A percentile compares a stretch with the other conserved stretches of the same genome.
phyloP scores from a whole-genome alignment of 2,797 vertebrate species.

The Melanogrammus aeglefinus region DNA sequence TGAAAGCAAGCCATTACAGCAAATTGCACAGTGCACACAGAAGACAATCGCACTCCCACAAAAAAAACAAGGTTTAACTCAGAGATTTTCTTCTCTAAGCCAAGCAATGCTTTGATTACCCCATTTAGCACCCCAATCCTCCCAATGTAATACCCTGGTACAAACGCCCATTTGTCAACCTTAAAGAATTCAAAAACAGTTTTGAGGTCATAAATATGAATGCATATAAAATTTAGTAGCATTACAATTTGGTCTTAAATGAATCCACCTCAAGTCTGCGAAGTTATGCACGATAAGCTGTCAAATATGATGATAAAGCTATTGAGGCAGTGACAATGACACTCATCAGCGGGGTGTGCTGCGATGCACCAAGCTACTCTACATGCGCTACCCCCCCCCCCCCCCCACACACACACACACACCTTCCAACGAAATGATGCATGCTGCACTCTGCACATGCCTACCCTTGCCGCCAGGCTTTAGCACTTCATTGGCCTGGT shows the following conservation, averaged over 20 bases:
- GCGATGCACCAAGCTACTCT: background rate
- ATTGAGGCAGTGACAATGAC: background rate
- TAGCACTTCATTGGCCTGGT: background rate
- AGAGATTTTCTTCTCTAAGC: too few relatives aligned
- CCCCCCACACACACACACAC: background rate
- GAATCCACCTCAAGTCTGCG: background rate
- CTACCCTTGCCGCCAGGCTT: slow-evolving; percentile 2
- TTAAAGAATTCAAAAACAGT: too few relatives aligned
- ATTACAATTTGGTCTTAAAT: background rate
- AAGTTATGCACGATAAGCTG: background rate
- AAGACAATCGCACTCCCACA: too few relatives aligned
- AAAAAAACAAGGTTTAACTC: too few relatives aligned
- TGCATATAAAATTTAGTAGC: background rate
- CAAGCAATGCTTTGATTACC: too few relatives aligned
- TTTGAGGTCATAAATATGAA: background rate
- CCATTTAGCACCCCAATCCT: too few relatives aligned
- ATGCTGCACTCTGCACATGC: background rate
- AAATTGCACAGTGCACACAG: too few relatives aligned
- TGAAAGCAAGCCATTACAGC: too few relatives aligned
- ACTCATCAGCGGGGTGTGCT: background rate
- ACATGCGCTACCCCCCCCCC: background rate
- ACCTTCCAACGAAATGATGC: background rate
- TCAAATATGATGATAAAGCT: background rate
- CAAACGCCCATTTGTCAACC: too few relatives aligned
- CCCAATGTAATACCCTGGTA: too few relatives aligned